Evolutionary conservation across 2,888 invertebrate species (phyloP).

Genomic region (Antheraea assamensis): DNA sequence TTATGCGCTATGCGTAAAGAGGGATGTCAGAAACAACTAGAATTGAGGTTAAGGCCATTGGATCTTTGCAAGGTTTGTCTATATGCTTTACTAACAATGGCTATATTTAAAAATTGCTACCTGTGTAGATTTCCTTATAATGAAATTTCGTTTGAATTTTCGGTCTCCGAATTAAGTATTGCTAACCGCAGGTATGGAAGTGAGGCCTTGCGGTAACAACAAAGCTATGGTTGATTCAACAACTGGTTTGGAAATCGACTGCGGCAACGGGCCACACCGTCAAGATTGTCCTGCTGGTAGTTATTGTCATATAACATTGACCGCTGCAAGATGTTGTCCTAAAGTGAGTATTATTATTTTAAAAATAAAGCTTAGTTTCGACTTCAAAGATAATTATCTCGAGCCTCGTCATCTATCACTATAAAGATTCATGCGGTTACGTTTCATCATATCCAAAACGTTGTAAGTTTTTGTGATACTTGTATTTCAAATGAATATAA

Average conservation of each 20-base stretch:
- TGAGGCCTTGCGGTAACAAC: constrained; percentile 91
- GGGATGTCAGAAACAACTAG: constrained; percentile 91
- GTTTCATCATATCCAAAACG: constrained; percentile 20
- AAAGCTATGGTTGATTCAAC: constrained; percentile 87
- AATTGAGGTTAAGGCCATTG: constrained; percentile 88
- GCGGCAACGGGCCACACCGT: constrained; percentile 89
- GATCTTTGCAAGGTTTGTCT: constrained; percentile 89
- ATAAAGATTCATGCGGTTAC: constrained; percentile 22
- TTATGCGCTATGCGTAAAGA: constrained; percentile 94
- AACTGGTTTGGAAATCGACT: constrained; percentile 90
- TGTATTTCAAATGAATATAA: constrained; percentile 19
- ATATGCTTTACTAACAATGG: constrained; percentile 32
- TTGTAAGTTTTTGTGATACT: neutral
- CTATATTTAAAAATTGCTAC: constrained; percentile 15
- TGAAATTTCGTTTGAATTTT: constrained; percentile 20
- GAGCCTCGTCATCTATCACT: constrained; percentile 18
- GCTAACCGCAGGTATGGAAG: constrained; percentile 86
- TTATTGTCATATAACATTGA: constrained; percentile 93
- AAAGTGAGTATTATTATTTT: constrained; percentile 82
- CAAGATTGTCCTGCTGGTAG: constrained; percentile 92
- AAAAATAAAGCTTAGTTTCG: neutral
- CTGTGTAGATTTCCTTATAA: constrained; percentile 14
- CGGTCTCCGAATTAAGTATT: constrained; percentile 33
- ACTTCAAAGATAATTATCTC: constrained; percentile 16
- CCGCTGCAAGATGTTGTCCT: constrained; percentile 92